These are phyloP conservation scores for Palythoa caribaeorum DNA, from an alignment of 92 coral and sea anemone genomes.

Conservation along the genomic window DNA sequence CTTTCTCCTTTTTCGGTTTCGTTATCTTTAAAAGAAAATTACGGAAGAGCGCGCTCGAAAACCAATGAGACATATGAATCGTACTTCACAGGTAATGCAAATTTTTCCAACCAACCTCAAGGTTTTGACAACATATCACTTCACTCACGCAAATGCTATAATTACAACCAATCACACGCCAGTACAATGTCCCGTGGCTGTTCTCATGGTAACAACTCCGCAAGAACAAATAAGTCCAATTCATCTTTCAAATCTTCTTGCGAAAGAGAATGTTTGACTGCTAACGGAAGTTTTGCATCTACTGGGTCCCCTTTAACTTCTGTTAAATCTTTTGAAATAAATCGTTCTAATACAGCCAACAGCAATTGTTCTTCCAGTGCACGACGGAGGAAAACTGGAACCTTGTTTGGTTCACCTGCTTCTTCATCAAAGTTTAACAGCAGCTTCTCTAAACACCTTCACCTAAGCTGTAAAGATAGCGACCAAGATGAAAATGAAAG, in stretches of 20 bases:
- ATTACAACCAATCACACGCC: not conserved
- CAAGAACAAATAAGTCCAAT: not conserved
- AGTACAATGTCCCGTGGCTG: not conserved
- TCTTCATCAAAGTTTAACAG: constrained; percentile 27
- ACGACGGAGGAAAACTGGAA: constrained; percentile 44
- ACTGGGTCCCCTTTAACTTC: not conserved
- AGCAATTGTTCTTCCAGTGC: constrained; percentile 18
- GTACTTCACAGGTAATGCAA: not conserved
- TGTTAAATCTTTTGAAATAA: not conserved
- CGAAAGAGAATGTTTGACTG: not conserved
- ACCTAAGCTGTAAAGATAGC: constrained; percentile 50
- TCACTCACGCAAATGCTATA: not conserved
- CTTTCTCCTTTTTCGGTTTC: not conserved
- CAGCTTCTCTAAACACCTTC: constrained; percentile 62
- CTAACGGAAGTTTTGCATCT: not conserved
- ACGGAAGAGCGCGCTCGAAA: constrained; percentile 20
- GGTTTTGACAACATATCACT: not conserved
- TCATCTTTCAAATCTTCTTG: constrained; percentile 1
- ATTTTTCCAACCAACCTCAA: not conserved
- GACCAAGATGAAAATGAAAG: constrained; percentile 5
- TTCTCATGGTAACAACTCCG: not conserved
- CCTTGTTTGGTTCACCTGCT: constrained; percentile 27
- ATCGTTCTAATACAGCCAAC: not conserved
- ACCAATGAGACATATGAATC: constrained; percentile 21
- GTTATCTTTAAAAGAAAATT: not conserved